phyloP scores from a whole-genome alignment of 1,140 invertebrate species.

The Venustaconcha ellipsiformis region DNA sequence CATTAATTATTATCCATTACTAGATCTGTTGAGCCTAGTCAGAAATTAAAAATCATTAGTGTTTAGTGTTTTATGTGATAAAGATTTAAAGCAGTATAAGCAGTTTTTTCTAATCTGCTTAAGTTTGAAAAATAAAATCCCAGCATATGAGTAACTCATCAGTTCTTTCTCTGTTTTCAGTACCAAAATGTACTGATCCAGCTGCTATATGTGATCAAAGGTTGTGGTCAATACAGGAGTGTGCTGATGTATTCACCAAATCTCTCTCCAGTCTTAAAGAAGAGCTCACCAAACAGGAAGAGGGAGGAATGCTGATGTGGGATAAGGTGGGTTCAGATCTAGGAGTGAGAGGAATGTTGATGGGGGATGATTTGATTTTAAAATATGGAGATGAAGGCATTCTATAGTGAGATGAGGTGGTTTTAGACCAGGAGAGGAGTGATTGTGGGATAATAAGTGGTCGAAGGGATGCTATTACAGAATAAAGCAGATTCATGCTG shows the following conservation, averaged over 20 bases:
- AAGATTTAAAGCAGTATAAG: too few relatives aligned
- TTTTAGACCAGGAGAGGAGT: background rate
- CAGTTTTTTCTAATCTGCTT: too few relatives aligned
- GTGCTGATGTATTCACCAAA: constrained; percentile 80
- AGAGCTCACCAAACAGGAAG: constrained; percentile 71
- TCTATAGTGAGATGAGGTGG: background rate
- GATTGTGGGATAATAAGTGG: too few relatives aligned
- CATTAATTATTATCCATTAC: too few relatives aligned
- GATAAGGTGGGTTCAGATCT: constrained; percentile 78
- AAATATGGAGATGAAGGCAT: background rate
- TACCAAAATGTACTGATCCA: background rate
- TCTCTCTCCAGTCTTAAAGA: constrained; percentile 80
- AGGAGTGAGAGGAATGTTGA: background rate
- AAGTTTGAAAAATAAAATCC: too few relatives aligned
- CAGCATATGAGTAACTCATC: too few relatives aligned
- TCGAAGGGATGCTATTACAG: too few relatives aligned
- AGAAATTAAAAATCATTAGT: too few relatives aligned
- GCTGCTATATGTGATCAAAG: constrained; percentile 76
- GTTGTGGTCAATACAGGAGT: constrained; percentile 85
- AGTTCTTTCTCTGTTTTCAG: too few relatives aligned
- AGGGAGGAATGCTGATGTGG: constrained; percentile 85
- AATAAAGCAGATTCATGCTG: background rate
- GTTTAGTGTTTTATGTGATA: too few relatives aligned
- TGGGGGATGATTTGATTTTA: too few relatives aligned
- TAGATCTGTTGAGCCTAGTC: too few relatives aligned